Percentiles rank a stretch among this genome's conserved stretches.
Conservation (phyloP, 92 coral and sea anemone species). For the Diadumene lineata region DNA sequence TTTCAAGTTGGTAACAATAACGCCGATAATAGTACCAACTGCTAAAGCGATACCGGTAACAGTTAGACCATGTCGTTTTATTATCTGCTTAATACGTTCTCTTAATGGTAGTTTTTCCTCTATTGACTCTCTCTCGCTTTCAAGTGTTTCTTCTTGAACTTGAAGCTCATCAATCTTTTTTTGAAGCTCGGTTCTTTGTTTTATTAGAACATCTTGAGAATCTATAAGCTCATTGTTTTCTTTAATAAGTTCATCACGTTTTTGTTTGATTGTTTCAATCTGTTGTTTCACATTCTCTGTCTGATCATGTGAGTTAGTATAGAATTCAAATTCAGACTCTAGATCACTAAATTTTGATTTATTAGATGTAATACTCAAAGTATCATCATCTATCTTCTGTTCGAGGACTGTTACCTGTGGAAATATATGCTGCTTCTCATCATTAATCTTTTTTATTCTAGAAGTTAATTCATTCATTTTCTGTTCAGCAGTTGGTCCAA, state of each 20-base stretch:
- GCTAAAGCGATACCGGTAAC: slow-evolving; percentile 26
- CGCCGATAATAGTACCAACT: slow-evolving; percentile 42
- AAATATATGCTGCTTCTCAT: not conserved
- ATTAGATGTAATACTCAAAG: not conserved
- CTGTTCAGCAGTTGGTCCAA: not conserved
- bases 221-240: not conserved
- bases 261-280: not conserved
- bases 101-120: slow-evolving; percentile 27
- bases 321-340: not conserved
- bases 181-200: not conserved
- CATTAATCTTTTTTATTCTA: not conserved
- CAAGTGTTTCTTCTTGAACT: not conserved
- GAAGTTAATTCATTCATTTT: not conserved
- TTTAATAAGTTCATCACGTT: not conserved
- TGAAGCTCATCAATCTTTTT: not conserved
- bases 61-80: slow-evolving; percentile 49
- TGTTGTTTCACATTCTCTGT: not conserved
- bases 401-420: not conserved
- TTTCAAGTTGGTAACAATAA: slow-evolving; percentile 32
- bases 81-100: slow-evolving; percentile 26
- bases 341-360: not conserved
- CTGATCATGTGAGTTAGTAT: not conserved
- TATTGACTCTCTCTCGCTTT: slow-evolving; percentile 30
- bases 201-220: not conserved
- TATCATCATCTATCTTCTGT: not conserved